phyloP scores from a whole-genome alignment of 1,140 invertebrate genomes.

The Chymomyza costata region DNA sequence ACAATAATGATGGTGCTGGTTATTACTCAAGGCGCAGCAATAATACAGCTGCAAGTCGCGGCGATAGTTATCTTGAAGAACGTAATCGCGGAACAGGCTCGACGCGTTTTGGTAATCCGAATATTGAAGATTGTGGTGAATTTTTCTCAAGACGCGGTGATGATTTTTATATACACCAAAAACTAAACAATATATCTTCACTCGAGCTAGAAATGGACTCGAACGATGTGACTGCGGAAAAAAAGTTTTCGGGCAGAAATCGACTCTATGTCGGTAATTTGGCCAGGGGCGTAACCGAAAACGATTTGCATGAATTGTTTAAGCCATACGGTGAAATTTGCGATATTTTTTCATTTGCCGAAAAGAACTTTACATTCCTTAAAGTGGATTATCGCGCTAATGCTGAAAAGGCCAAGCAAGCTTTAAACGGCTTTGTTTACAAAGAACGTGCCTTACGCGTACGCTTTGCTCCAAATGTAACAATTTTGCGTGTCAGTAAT shows the following conservation, averaged over 20 bases:
- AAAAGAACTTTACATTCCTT: conserved; percentile 98
- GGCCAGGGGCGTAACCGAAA: conserved; percentile 98
- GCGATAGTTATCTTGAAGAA: too few species aligned
- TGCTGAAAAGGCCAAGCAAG: conserved; percentile 96
- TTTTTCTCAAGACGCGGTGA: too few species aligned
- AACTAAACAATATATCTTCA: conserved; percentile 85
- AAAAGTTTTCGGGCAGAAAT: conserved; percentile 97
- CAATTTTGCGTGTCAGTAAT: conserved; percentile 95
- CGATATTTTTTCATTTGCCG: conserved; percentile 96
- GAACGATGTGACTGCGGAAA: conserved; percentile 98
- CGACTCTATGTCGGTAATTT: conserved; percentile 98
- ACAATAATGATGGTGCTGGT: too few species aligned
- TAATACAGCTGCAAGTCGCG: too few species aligned
- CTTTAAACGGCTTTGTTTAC: conserved; percentile 91
- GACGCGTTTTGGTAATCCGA: too few species aligned
- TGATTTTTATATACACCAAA: conserved; percentile 84
- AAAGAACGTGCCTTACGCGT: conserved; percentile 93
- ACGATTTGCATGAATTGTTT: conserved; percentile 95
- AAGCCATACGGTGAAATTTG: conserved; percentile 89
- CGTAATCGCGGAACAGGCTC: too few species aligned
- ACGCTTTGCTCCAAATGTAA: conserved; percentile 95
- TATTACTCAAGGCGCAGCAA: too few species aligned
- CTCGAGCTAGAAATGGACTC: conserved; percentile 92
- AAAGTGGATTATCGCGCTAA: conserved; percentile 96
- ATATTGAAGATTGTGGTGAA: too few species aligned